These are phyloP conservation scores for Pangasius sanitwongsei DNA, from an alignment of 2,797 vertebrate species.

Conservation along the genomic window DNA sequence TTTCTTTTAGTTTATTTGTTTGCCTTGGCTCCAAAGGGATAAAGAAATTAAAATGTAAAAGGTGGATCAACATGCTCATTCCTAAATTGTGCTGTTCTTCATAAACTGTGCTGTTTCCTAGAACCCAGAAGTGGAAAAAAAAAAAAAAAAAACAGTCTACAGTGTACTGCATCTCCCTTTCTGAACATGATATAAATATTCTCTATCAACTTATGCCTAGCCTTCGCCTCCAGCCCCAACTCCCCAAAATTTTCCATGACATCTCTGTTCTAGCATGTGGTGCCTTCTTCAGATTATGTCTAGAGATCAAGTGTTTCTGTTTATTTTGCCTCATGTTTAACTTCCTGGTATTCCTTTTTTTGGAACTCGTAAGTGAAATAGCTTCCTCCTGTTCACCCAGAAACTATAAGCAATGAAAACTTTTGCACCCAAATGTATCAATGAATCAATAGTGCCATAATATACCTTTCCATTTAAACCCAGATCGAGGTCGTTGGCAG, in stretches of 20 bases:
- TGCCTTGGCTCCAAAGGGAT: background rate
- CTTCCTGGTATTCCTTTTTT: background rate
- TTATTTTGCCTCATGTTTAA: background rate
- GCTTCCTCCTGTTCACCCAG: background rate
- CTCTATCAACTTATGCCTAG: background rate
- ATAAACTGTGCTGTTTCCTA: background rate
- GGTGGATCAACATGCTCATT: background rate
- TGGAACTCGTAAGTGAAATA: background rate
- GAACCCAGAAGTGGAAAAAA: background rate
- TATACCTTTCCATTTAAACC: slow-evolving; percentile 81
- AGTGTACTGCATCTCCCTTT: background rate
- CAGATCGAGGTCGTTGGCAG: slow-evolving; percentile 83
- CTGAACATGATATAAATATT: background rate
- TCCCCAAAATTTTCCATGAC: background rate
- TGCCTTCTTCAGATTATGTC: background rate
- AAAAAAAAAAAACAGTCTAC: background rate
- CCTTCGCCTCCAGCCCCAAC: background rate
- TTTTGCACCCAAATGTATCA: background rate
- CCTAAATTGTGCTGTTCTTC: background rate
- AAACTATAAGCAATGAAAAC: background rate
- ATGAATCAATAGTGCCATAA: background rate
- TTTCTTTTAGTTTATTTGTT: background rate
- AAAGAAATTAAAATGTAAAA: background rate
- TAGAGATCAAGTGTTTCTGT: background rate
- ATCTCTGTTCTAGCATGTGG: background rate